These are phyloP conservation scores for Ptilonorhynchus violaceus DNA, from an alignment of 2,113 vertebrate genomes.

Conservation along the genomic window DNA sequence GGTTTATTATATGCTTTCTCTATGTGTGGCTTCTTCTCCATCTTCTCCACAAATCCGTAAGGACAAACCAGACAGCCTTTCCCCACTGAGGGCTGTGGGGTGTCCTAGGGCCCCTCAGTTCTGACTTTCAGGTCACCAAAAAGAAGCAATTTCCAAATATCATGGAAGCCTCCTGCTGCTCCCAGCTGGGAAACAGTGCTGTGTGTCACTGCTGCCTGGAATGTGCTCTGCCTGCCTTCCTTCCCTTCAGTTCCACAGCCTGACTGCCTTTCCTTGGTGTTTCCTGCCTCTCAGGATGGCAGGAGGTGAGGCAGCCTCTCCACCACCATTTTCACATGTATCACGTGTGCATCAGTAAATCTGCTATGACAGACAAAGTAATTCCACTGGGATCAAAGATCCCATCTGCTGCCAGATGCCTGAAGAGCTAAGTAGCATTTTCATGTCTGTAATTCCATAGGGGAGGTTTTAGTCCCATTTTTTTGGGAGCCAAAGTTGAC, in stretches of 20 bases:
- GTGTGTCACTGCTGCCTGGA: neutral
- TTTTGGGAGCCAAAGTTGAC: neutral
- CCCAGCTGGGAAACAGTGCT: neutral
- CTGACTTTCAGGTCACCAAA: neutral
- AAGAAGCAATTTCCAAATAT: neutral
- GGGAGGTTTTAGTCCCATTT: neutral
- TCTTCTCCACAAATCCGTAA: neutral
- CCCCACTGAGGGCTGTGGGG: fast-evolving
- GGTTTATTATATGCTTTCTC: neutral
- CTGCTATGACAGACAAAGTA: neutral
- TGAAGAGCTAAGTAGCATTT: neutral
- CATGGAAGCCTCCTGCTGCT: neutral
- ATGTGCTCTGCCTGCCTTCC: neutral
- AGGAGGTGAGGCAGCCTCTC: neutral
- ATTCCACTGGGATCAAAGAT: neutral
- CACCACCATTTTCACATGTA: neutral
- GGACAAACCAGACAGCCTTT: neutral
- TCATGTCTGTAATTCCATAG: neutral
- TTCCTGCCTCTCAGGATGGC: neutral
- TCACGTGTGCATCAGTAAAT: neutral
- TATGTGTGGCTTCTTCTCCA: neutral
- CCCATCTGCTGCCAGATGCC: neutral
- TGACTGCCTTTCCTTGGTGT: no score
- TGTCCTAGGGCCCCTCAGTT: neutral
- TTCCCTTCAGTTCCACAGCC: neutral